These are phyloP conservation scores for Blastomussa wellsi DNA, from an alignment of 92 coral and sea anemone genomes.

Conservation along the genomic window DNA sequence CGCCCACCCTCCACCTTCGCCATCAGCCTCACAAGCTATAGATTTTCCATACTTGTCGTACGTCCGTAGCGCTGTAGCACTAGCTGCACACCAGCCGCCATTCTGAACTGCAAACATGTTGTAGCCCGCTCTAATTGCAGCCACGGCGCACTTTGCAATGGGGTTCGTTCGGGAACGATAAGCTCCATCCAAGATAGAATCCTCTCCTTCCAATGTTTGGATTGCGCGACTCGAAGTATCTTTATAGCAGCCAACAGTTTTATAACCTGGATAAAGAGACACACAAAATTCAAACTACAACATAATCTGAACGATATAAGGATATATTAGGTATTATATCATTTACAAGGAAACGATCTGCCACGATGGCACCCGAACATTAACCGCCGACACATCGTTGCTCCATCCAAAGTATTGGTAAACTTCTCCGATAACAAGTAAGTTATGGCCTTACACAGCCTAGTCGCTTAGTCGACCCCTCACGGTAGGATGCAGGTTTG, in stretches of 20 bases:
- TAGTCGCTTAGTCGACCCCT: too few species aligned
- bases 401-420: too few species aligned
- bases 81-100: constrained; percentile 12
- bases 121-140: constrained; percentile 8
- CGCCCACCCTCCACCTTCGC: background rate
- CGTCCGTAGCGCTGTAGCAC: background rate
- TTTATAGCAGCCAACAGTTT: background rate
- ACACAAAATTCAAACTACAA: too few species aligned
- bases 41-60: background rate
- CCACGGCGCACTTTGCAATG: background rate
- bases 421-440: too few species aligned
- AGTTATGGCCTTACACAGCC: too few species aligned
- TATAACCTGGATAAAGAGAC: background rate
- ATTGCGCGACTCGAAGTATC: background rate
- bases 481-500: too few species aligned
- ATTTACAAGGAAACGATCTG: too few species aligned
- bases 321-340: too few species aligned
- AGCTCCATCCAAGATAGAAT: background rate
- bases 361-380: too few species aligned
- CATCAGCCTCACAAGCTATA: background rate
- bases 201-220: background rate
- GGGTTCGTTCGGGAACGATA: background rate
- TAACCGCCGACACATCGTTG: too few species aligned
- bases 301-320: too few species aligned
- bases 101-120: background rate